Base-by-base conservation (phyloP, 2,888 invertebrate genomes). In the Microplitis deprimator region DNA sequence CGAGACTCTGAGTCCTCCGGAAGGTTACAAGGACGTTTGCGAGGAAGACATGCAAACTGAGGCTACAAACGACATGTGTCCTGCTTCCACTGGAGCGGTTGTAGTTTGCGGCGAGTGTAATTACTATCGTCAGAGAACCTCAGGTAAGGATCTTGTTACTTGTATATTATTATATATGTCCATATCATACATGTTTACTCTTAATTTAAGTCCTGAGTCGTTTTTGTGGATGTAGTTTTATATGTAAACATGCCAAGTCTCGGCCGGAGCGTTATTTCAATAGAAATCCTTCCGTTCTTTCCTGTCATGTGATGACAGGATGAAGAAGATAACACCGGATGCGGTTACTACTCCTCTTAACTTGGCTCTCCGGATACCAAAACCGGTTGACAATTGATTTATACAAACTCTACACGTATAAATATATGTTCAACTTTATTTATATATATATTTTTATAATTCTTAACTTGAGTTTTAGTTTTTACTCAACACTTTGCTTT, bases 21-120 rank as follows among this genome's bases (percentile, higher is more conserved):
- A 97, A 88, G 97, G 96, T 8, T 97, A 97, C 91, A 97, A 97
- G 90, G 97, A 97, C 87, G 92, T 95, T 92, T 95, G 95, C 82
- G 89, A 92, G 79, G 91, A 93, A 83, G 92, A 93, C 92, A 74
- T 91, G 91, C 79, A 81, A 76, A 77, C 78, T 60, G 16, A 67
- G 91, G 60, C 38, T 13, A 16, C 16, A 17, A 62, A n/a, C 2
- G 50, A 50, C 13, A 50, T 50, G 50, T 39, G 73, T 70, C 64
- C 73, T 50, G 16, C 68, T 61, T 77, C 68, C 40, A 13, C 40
- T 29, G 77, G 60, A 50, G 39, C 62, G 29, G 74, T 73, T 16
- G 73, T 73, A 20, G 92, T 93, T 91, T 93, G 88, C 92, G 93
- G 81, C 91, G 93, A 84, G 90, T 93, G 88, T 92, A 94, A 91